phyloP scores from a whole-genome alignment of 2,888 invertebrate species.

The Lasius platythorax region DNA sequence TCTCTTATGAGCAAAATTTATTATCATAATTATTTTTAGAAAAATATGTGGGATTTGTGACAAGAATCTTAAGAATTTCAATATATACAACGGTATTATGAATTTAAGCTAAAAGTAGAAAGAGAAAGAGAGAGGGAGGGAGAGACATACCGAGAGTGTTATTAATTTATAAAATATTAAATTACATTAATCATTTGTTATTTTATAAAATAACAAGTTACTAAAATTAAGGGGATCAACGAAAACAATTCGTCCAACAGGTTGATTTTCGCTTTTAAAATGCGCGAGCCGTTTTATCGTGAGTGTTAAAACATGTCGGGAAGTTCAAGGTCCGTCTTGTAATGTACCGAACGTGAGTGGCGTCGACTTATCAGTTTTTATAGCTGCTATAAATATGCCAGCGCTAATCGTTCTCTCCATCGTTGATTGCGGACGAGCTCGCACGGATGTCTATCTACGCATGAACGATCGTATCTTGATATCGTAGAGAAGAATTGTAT shows the following conservation, averaged over 20 bases:
- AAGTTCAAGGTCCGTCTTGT: background rate
- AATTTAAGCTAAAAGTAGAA: too few species aligned
- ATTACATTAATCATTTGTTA: background rate
- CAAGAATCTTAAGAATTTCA: too few species aligned
- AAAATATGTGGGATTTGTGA: too few species aligned
- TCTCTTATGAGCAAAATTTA: too few species aligned
- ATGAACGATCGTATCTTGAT: slow-evolving; percentile 27
- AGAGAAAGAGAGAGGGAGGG: too few species aligned
- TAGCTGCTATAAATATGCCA: slow-evolving; percentile 25
- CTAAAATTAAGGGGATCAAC: background rate
- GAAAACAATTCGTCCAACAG: background rate
- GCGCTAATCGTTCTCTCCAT: slow-evolving; percentile 23
- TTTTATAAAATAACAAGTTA: background rate
- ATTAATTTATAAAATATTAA: background rate
- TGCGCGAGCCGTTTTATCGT: background rate
- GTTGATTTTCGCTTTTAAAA: slow-evolving; percentile 7
- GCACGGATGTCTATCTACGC: background rate
- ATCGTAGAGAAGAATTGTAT: background rate
- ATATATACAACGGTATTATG: too few species aligned
- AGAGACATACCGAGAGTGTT: too few species aligned
- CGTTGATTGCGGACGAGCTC: slow-evolving; percentile 6
- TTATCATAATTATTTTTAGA: too few species aligned
- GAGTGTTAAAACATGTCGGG: slow-evolving; percentile 21
- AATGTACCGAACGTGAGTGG: background rate
- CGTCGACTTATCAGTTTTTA: slow-evolving; percentile 39